These are phyloP conservation scores for Synergus itoensis DNA, from an alignment of 2,888 invertebrate genomes.

Conservation along the genomic window DNA sequence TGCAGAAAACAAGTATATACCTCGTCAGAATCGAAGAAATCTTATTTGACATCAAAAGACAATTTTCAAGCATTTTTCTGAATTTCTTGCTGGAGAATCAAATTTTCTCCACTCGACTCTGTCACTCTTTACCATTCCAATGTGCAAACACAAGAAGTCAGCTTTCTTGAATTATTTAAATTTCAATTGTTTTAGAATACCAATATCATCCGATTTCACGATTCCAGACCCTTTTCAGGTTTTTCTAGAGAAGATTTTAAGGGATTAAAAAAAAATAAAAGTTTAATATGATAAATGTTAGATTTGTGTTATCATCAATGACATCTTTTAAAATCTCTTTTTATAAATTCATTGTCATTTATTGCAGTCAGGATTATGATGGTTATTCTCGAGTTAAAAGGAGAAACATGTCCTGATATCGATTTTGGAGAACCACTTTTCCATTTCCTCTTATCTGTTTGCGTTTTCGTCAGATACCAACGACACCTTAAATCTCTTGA, in stretches of 20 bases:
- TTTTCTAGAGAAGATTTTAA: no score
- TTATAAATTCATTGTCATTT: not conserved
- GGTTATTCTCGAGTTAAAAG: not conserved
- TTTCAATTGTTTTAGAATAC: no score
- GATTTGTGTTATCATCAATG: no score
- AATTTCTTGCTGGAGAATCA: not conserved
- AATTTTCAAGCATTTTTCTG: slow-evolving; percentile 14
- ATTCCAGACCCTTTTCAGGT: no score
- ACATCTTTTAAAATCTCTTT: no score
- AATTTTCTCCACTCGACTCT: not conserved
- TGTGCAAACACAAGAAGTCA: no score
- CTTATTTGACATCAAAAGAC: not conserved
- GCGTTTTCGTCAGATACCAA: slow-evolving; percentile 18
- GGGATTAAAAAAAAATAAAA: no score
- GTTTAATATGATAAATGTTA: no score
- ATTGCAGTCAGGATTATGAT: not conserved
- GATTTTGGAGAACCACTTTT: slow-evolving; percentile 6
- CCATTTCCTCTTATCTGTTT: slow-evolving; percentile 25
- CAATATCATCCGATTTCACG: no score
- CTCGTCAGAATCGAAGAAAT: not conserved
- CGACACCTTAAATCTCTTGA: slow-evolving; percentile 16
- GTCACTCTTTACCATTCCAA: not conserved
- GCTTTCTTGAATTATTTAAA: no score
- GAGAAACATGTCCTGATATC: not conserved
- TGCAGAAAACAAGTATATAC: not conserved